Conservation (phyloP, 2,113 vertebrate species). For the Carollia perspicillata region DNA sequence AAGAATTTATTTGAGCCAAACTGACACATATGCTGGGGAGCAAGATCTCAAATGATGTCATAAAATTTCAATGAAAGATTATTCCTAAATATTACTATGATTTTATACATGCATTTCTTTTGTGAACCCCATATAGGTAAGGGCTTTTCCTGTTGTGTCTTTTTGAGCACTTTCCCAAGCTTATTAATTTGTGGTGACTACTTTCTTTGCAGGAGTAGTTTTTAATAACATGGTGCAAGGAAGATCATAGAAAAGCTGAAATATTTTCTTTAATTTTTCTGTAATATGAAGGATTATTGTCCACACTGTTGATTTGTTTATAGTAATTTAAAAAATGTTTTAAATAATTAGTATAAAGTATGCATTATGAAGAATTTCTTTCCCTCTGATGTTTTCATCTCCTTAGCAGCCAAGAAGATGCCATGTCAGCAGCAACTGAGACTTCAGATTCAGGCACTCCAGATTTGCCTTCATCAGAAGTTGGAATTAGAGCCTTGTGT, state of each 20-base stretch:
- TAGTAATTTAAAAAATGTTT: not conserved
- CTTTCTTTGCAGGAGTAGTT: not conserved
- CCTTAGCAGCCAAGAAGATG: slow-evolving; percentile 66
- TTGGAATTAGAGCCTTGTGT: not conserved
- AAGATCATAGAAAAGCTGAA: not conserved
- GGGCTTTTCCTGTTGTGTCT: not conserved
- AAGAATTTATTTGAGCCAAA: not conserved
- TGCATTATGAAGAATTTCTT: not conserved
- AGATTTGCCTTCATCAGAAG: slow-evolving; percentile 30
- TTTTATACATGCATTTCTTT: not conserved
- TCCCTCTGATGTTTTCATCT: not conserved
- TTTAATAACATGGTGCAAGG: not conserved
- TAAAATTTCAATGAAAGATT: not conserved
- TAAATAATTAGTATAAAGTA: not conserved
- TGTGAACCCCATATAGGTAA: not conserved
- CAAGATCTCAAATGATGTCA: not conserved
- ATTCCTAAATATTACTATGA: not conserved
- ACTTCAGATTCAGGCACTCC: not conserved
- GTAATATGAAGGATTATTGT: not conserved
- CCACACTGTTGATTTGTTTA: not conserved
- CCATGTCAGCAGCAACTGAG: not conserved
- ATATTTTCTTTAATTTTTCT: not conserved
- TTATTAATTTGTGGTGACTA: not conserved
- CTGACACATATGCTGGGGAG: not conserved
- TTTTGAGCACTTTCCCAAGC: not conserved